These are phyloP conservation scores for Misgurnus mizolepis DNA, from an alignment of 2,113 vertebrate genomes.

Conservation along the genomic window DNA sequence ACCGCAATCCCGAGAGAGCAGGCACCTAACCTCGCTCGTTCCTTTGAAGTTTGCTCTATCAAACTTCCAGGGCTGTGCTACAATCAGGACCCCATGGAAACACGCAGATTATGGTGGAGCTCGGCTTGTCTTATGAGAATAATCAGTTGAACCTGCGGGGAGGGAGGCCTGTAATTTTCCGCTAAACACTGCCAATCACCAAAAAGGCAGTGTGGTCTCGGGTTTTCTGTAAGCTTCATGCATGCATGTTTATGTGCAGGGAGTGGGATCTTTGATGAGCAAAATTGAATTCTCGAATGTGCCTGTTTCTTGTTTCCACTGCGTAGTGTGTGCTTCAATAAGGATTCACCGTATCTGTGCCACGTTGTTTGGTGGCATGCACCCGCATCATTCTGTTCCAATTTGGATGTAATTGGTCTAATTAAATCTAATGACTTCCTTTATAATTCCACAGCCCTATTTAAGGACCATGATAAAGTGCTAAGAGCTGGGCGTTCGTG, in stretches of 20 bases:
- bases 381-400: conserved; percentile 50
- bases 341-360: conserved; percentile 44
- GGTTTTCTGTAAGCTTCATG: neutral
- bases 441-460: conserved; percentile 48
- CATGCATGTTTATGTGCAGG: neutral
- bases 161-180: conserved; percentile 64
- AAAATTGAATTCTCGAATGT: neutral
- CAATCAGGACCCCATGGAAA: conserved; percentile 62
- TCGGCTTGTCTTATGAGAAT: conserved; percentile 61
- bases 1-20: conserved; percentile 52
- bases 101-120: conserved; percentile 62
- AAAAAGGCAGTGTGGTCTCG: neutral
- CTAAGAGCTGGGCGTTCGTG: conserved; percentile 34
- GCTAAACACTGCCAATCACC: conserved; percentile 46
- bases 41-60: conserved; percentile 63
- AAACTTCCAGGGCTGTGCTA: conserved; percentile 60
- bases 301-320: neutral
- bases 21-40: conserved; percentile 41
- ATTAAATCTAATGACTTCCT: conserved; percentile 56
- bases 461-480: conserved; percentile 56
- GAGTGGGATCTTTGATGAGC: neutral
- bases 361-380: conserved; percentile 49
- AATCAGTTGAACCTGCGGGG: conserved; percentile 66
- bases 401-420: conserved; percentile 53
- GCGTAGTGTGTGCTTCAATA: conserved; percentile 16